Base-by-base conservation (phyloP, 2,888 invertebrate genomes). In the Pherbina coryleti region DNA sequence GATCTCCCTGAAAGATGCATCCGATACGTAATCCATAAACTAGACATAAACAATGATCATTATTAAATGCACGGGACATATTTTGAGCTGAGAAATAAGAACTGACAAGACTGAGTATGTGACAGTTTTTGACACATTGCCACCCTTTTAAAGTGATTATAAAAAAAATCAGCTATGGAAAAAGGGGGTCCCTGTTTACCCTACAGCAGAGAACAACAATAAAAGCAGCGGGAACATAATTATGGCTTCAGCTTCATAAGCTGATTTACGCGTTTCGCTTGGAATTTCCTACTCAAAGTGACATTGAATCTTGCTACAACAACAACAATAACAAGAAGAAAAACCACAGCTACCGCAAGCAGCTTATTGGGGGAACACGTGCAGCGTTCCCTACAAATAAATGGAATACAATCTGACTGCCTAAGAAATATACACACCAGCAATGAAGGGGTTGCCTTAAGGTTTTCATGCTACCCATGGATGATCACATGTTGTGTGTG, bases 121-220 rank as follows among this genome's bases (percentile, higher is more conserved):
- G 75, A 75, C 75, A 75, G 67, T 49, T 75, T 75, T 75, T 75
- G 75, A 75, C 75, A 55, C 75, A 67, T 75, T 55, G 37, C 75
- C 55, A 67, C 60, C 34, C 37, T 44, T 60, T 73, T 73, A 17
- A 44, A 19, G 19, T 37, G 22, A 22, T 67, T 67, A 22, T 4
- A 14, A 37, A n/a, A 37, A 34, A 9, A 8, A 34, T 0, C 3
- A 17, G 11, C 34, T n/a, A 22, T 2, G 14, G 11, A 22, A 49
- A 31, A 25, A 28, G 62, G 25, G 28, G 31, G 3, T 9, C 2
- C 17, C 7, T 57, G 9, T 22, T 22, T 4, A 22, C 19, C 57
- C 22, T n/a, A 57, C 22, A 19, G 8, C 57, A 19, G 22, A 14
- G n/a, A 55, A 55, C 17, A 62, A 5, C 9, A n/a, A 17, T 14